Percentiles rank a stretch among this genome's conserved stretches.
Conservation (phyloP, 2,888 invertebrate genomes). For the Trichogramma dendrolimi region DNA sequence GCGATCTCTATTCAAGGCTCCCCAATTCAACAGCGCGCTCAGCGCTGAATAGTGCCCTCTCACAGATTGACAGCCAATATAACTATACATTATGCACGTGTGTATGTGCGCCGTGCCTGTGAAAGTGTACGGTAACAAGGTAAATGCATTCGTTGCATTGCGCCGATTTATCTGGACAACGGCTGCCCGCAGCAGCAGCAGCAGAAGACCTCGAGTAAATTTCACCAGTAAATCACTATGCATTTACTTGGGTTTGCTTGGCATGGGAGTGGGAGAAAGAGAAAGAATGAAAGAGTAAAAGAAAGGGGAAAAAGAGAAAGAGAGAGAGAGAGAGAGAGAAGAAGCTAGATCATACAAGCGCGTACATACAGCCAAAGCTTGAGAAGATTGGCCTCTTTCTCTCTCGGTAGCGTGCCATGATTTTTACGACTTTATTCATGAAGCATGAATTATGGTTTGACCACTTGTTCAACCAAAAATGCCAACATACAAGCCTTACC, state of each 20-base stretch:
- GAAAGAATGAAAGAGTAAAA: conserved; percentile 15
- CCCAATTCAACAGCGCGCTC: no score
- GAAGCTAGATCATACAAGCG: background rate
- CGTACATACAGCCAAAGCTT: background rate
- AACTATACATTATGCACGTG: no score
- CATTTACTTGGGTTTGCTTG: conserved; percentile 31
- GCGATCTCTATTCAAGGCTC: no score
- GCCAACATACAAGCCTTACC: background rate
- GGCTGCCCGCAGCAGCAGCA: conserved; percentile 24
- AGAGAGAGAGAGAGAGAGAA: background rate
- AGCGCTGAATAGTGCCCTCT: no score
- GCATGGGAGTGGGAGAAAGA: conserved; percentile 28
- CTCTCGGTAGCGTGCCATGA: background rate
- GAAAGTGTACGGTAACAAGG: background rate
- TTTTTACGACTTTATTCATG: conserved; percentile 24
- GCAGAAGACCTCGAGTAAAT: conserved; percentile 34
- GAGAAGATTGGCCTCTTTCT: background rate
- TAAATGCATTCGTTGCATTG: conserved; percentile 21
- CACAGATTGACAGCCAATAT: no score
- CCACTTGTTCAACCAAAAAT: background rate
- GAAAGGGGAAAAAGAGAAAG: conserved; percentile 7
- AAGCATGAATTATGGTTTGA: conserved; percentile 16
- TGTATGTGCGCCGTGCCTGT: no score
- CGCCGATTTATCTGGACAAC: conserved; percentile 22
- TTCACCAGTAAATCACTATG: conserved; percentile 37